A percentile compares a stretch with the other conserved stretches of the same genome.
Conservation (phyloP, 2,113 vertebrate genomes). For the Phalacrocorax brasilianus region DNA sequence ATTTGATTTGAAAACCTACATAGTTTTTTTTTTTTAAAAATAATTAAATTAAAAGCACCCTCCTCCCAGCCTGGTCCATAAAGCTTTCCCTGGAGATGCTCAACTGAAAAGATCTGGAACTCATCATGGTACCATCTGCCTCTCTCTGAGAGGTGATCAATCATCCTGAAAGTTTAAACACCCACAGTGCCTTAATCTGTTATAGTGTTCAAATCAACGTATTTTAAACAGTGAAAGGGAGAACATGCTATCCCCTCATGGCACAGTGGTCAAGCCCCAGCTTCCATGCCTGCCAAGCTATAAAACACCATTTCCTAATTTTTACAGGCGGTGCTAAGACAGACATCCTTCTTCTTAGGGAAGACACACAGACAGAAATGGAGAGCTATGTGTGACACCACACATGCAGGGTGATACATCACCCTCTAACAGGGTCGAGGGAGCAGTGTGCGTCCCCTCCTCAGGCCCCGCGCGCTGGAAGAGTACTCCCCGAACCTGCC, state of each 20-base stretch:
- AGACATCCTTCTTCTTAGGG: neutral
- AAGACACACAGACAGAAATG: neutral
- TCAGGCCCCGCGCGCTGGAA: too few relatives aligned
- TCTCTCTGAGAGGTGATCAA: conserved; percentile 34
- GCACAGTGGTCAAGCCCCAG: neutral
- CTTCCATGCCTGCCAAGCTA: neutral
- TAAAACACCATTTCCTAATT: neutral
- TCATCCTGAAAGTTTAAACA: conserved; percentile 56
- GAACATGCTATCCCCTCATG: neutral
- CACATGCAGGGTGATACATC: neutral
- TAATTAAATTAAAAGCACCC: neutral
- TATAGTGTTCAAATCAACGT: neutral
- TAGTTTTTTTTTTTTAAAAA: neutral
- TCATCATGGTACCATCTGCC: conserved; percentile 55
- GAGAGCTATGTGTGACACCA: neutral
- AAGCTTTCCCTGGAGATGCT: conserved; percentile 20
- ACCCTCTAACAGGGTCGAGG: neutral
- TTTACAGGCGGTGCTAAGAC: neutral
- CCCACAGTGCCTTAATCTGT: conserved; percentile 26
- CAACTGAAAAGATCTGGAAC: conserved; percentile 51
- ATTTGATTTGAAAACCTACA: neutral
- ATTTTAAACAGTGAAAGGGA: conserved; percentile 9
- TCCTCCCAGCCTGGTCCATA: neutral
- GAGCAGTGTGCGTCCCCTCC: neutral
- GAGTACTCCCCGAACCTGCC: neutral